These are phyloP conservation scores for Bovichtus variegatus DNA, from an alignment of 2,797 vertebrate species.

Conservation along the genomic window DNA sequence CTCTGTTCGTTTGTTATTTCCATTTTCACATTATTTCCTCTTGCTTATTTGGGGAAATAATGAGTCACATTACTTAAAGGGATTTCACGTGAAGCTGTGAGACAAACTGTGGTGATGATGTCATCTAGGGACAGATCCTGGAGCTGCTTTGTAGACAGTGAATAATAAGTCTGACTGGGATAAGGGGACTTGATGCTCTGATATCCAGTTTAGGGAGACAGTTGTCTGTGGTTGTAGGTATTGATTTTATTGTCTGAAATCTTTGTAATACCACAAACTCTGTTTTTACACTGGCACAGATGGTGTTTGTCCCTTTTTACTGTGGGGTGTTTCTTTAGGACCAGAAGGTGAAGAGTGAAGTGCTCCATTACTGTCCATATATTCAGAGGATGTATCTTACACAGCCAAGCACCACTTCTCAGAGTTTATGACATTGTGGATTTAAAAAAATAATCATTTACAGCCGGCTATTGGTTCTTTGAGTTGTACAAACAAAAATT, in stretches of 20 bases:
- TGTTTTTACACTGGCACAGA: no score
- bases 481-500: no score
- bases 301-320: no score
- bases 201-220: constrained; percentile 13
- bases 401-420: not conserved
- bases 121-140: constrained; percentile 14
- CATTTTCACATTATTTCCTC: constrained; percentile 21
- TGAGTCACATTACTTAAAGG: constrained; percentile 27
- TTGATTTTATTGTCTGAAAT: constrained; percentile 18
- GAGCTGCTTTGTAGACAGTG: constrained; percentile 9
- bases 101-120: constrained; percentile 14
- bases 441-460: no score
- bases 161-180: constrained; percentile 26
- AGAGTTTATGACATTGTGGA: not conserved
- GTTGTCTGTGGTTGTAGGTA: constrained; percentile 19
- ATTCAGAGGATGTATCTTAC: not conserved
- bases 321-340: not conserved
- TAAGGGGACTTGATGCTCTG: constrained; percentile 2
- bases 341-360: not conserved
- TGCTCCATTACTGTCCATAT: not conserved
- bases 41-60: constrained; percentile 65
- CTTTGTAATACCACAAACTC: not conserved
- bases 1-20: constrained; percentile 31
- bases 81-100: not conserved
- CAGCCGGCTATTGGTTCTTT: not conserved